phyloP scores from a whole-genome alignment of 2,113 vertebrate species.

The Athene noctua region DNA sequence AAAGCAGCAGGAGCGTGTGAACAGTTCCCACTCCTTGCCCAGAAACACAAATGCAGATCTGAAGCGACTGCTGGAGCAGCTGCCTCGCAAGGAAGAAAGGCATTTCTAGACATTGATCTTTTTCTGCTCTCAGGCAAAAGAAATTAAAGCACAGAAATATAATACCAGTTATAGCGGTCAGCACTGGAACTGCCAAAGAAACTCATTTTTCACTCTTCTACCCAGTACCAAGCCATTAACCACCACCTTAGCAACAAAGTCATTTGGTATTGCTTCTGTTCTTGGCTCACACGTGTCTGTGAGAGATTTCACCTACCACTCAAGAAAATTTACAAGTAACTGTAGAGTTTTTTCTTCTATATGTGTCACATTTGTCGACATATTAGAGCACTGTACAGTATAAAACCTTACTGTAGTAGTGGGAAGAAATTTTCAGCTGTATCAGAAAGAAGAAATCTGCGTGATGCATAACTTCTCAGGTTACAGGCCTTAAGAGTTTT shows the following conservation, averaged over 20 bases:
- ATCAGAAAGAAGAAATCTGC: not conserved
- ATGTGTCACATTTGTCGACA: not conserved
- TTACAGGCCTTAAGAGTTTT: not conserved
- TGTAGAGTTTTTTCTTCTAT: not conserved
- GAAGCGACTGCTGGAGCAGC: not conserved
- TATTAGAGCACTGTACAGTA: not conserved
- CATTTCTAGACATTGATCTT: not conserved
- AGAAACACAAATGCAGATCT: accelerated
- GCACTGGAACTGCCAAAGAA: not conserved
- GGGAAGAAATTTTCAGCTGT: not conserved
- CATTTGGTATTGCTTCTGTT: accelerated
- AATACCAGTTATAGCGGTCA: not conserved
- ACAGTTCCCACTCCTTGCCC: not conserved
- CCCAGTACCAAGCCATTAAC: not conserved
- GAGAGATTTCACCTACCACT: not conserved
- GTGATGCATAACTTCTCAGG: not conserved
- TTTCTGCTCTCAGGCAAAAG: not conserved
- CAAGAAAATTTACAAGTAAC: not conserved
- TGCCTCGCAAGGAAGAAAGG: not conserved
- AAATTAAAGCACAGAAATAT: not conserved
- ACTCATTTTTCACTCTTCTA: not conserved
- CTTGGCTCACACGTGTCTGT: not conserved
- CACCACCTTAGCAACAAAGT: not conserved
- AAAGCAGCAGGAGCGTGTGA: not conserved
- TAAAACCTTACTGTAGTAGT: not conserved